Evolutionary conservation across 2,888 invertebrate genomes (phyloP).

Genomic region (Amorpha juglandis): DNA sequence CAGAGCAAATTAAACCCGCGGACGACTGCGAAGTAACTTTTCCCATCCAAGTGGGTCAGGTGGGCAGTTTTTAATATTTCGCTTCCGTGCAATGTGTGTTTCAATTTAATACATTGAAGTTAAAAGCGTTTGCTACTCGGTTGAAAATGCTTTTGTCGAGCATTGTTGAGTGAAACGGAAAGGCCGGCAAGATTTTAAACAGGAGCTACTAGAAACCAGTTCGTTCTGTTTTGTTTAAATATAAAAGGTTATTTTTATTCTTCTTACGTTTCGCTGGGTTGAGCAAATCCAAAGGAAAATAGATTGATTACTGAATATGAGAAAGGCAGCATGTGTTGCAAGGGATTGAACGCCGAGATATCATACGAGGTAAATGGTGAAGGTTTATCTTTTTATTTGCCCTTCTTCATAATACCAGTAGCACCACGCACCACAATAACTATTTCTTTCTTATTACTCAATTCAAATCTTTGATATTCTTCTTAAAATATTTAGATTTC

Average conservation of each 20-base stretch:
- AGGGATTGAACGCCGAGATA: too few relatives aligned
- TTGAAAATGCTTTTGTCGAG: conserved; percentile 34
- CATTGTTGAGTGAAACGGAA: conserved; percentile 36
- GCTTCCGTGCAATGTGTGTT: conserved; percentile 46
- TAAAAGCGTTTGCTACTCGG: conserved; percentile 40
- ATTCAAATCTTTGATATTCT: too few relatives aligned
- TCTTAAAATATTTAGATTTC: too few relatives aligned
- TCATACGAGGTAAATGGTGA: too few relatives aligned
- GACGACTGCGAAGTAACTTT: conserved; percentile 40
- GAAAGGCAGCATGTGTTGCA: too few relatives aligned
- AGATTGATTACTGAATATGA: too few relatives aligned
- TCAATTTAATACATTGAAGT: conserved; percentile 33
- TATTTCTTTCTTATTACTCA: too few relatives aligned
- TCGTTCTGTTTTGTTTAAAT: not conserved
- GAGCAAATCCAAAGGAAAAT: too few relatives aligned
- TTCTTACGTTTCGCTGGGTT: not conserved
- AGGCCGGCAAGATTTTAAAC: conserved; percentile 28
- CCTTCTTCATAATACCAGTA: too few relatives aligned
- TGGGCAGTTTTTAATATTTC: conserved; percentile 59
- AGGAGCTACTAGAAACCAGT: not conserved
- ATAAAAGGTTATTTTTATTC: not conserved
- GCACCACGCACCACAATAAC: too few relatives aligned
- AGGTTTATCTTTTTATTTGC: too few relatives aligned
- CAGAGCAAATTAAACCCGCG: conserved; percentile 38
- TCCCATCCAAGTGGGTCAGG: conserved; percentile 50